Evolutionary conservation across 2,888 invertebrate species (phyloP), one percentile per base, ranked within the genome.

Genomic region (Clostera curtula): DNA sequence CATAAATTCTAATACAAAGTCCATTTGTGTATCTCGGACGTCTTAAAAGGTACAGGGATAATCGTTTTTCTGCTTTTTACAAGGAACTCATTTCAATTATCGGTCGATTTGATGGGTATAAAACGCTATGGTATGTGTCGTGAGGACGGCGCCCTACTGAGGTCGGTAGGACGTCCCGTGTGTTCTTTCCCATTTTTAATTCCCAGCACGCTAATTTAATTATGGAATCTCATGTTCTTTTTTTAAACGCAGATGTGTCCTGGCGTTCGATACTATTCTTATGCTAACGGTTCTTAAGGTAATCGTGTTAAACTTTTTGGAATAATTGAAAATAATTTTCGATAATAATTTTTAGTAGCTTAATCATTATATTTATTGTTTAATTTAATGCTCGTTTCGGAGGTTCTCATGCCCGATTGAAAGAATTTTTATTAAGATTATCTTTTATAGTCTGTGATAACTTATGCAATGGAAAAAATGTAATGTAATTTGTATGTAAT

Each of bases 61-160:
- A 82, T 80, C 77, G 80, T 77, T 82, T 77, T 77, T 77, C 77
- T 77, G 76, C 74, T 75, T 80, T 82, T 82, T 82, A 80, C 79
- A 82, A 75, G 79, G 80, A 80, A 80, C 83, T 82, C 76, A 80
- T 83, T 82, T 83, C 82, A 83, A 83, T 83, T 83, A 83, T 83
- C 80, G 70, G 65, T 57, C 68, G 74, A 77, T 82, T 82, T 76
- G 77, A 73, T 72, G 77, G 77, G 67, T 67, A 74, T 76, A 77
- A 75, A 77, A 77, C 66, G 64, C 60, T 59, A 62, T 67, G 77
- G 75, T 72, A 71, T 75, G 72, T 77, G 76, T 73, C 67, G 71
- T 62, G 60, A 34, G 49, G 66, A 61, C 60, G 82, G 80, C 82
- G 79, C 80, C 82, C 82, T 61, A 59, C 64, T 31, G 77, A 43